These are phyloP conservation scores for Coelopa frigida DNA, from an alignment of 1,140 invertebrate genomes.

Conservation along the genomic window DNA sequence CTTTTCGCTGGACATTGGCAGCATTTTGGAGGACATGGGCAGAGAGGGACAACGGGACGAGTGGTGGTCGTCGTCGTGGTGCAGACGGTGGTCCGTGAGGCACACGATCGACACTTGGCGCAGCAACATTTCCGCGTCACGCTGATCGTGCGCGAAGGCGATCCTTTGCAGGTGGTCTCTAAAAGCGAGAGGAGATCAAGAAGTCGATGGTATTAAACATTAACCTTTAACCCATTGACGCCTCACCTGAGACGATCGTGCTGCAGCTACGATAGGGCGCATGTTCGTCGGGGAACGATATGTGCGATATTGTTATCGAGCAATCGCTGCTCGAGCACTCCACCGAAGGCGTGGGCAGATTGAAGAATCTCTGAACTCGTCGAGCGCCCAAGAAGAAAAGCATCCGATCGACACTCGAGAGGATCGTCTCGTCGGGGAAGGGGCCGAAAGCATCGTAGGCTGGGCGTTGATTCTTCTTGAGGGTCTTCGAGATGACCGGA, in stretches of 20 bases:
- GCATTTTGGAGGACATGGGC: too few species aligned
- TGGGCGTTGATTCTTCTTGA: slow-evolving; percentile 9
- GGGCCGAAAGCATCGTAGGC: slow-evolving; percentile 11
- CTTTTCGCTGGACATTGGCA: too few species aligned
- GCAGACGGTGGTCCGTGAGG: neutral
- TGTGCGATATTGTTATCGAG: slow-evolving; percentile 1
- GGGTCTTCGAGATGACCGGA: neutral
- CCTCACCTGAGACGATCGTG: neutral
- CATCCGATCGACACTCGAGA: slow-evolving; percentile 8
- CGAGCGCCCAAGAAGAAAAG: slow-evolving; percentile 10
- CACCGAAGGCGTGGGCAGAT: neutral
- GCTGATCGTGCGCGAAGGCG: neutral
- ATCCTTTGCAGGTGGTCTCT: slow-evolving; percentile 3
- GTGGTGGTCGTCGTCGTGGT: neutral
- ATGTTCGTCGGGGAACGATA: slow-evolving; percentile 2
- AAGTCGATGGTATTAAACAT: too few species aligned
- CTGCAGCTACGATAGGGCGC: slow-evolving; percentile 1
- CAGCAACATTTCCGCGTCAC: slow-evolving; percentile 1
- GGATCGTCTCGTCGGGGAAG: slow-evolving; percentile 13
- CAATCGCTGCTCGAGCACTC: neutral
- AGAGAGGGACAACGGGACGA: too few species aligned
- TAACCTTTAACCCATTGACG: too few species aligned
- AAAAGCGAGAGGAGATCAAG: neutral
- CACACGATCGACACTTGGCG: slow-evolving; percentile 1
- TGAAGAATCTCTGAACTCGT: slow-evolving; percentile 7